phyloP scores from a whole-genome alignment of 2,797 vertebrate genomes.

The Rhadinocentrus ornatus region DNA sequence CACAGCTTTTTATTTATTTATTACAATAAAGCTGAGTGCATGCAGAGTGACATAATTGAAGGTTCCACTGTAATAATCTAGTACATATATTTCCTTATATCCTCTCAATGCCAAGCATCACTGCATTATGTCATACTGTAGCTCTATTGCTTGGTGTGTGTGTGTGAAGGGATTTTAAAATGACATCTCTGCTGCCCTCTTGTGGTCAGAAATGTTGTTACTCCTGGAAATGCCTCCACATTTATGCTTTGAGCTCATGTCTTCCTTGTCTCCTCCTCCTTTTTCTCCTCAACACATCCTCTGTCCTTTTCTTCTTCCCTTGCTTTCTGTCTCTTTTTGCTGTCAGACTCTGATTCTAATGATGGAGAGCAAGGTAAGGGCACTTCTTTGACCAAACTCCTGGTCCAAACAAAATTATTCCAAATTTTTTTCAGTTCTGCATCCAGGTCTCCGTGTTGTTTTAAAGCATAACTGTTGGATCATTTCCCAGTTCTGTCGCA shows the following conservation, averaged over 20 bases:
- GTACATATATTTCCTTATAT: background rate
- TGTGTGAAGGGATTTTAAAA: background rate
- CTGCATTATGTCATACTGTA: constrained; percentile 30
- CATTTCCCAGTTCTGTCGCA: background rate
- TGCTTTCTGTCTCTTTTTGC: constrained; percentile 44
- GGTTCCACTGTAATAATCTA: background rate
- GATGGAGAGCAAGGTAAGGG: constrained; percentile 88
- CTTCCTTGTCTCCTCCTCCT: constrained; percentile 62
- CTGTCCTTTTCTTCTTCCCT: constrained; percentile 4
- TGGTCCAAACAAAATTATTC: background rate
- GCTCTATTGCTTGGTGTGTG: constrained; percentile 7
- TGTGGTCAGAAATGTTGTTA: constrained; percentile 22
- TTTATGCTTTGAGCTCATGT: constrained; percentile 55
- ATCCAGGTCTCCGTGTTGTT: constrained; percentile 15
- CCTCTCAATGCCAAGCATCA: constrained; percentile 10
- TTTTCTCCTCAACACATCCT: constrained; percentile 40
- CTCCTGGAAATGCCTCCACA: background rate
- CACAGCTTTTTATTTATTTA: background rate
- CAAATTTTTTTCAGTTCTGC: constrained; percentile 8
- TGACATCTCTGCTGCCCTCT: constrained; percentile 49
- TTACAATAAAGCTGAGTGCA: too few species aligned
- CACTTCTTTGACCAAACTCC: constrained; percentile 19
- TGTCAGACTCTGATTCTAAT: constrained; percentile 88
- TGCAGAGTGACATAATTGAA: background rate
- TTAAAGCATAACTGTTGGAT: background rate